phyloP scores from a whole-genome alignment of 1,140 invertebrate genomes.

The Drosophila watanabei region DNA sequence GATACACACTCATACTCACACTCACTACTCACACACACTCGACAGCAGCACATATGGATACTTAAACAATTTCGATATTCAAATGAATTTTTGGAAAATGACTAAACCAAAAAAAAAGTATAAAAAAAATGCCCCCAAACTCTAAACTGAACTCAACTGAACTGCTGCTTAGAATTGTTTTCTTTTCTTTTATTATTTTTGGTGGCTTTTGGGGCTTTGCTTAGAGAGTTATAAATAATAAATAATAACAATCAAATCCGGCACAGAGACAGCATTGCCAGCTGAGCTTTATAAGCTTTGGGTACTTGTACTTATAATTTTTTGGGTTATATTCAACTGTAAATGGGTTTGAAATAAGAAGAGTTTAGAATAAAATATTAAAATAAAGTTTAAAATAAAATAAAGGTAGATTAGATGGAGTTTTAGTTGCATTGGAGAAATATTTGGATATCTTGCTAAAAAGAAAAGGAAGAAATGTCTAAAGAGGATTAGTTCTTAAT shows the following conservation, averaged over 20 bases:
- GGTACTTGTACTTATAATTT: background rate
- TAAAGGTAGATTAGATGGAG: background rate
- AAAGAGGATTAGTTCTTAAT: background rate
- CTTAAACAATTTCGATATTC: conserved; percentile 74
- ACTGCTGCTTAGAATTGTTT: conserved; percentile 74
- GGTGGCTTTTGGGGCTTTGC: background rate
- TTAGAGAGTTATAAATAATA: conserved; percentile 59
- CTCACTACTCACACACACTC: conserved; percentile 26
- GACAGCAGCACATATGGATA: conserved; percentile 38
- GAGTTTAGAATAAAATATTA: conserved; percentile 36
- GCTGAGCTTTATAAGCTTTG: conserved; percentile 45
- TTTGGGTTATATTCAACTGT: conserved; percentile 34
- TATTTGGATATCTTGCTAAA: background rate
- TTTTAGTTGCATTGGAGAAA: background rate
- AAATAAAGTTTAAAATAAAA: too few relatives aligned
- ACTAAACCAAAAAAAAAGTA: conserved; percentile 62
- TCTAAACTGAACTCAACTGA: conserved; percentile 35
- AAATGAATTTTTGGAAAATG: conserved; percentile 78
- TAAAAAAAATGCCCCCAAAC: conserved; percentile 22
- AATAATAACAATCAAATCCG: conserved; percentile 59
- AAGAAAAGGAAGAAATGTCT: background rate
- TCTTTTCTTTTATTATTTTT: conserved; percentile 21
- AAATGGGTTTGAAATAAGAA: background rate
- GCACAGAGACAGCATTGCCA: conserved; percentile 60
- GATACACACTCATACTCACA: conserved; percentile 75